phyloP scores from a whole-genome alignment of 2,113 vertebrate genomes.

The Lepidothrix coronata region DNA sequence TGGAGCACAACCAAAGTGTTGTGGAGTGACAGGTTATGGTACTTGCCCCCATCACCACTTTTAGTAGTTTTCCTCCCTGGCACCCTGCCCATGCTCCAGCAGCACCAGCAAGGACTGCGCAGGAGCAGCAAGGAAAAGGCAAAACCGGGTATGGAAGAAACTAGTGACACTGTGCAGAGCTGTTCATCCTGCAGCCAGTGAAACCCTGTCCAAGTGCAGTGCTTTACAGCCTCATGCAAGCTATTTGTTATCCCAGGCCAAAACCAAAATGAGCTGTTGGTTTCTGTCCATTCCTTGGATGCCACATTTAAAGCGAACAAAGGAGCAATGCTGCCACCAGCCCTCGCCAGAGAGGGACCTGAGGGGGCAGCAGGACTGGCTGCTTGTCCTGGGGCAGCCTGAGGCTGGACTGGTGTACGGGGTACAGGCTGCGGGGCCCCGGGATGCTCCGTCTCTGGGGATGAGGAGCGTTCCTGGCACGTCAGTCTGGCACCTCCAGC shows the following conservation, averaged over 20 bases:
- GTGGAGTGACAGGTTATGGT: no score
- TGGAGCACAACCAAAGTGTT: background rate
- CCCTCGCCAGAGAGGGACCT: background rate
- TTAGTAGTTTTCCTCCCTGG: background rate
- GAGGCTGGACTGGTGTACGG: accelerated
- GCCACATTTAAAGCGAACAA: background rate
- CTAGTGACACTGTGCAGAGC: background rate
- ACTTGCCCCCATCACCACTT: background rate
- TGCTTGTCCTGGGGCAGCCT: background rate
- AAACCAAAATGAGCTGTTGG: background rate
- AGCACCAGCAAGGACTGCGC: background rate
- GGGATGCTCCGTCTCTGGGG: background rate
- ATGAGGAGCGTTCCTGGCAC: background rate
- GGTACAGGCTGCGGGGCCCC: accelerated
- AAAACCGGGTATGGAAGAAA: background rate
- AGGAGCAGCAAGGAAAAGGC: background rate
- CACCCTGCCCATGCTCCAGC: background rate
- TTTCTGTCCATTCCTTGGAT: background rate
- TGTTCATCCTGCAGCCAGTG: background rate
- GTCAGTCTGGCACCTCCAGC: background rate
- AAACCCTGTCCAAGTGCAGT: background rate
- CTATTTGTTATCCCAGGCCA: background rate
- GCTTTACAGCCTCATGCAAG: background rate
- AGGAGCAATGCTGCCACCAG: slow-evolving; percentile 27
- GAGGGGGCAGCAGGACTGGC: background rate